Percentiles rank a stretch among this genome's conserved stretches.
Conservation (phyloP, 1,140 invertebrate species). For the Platorchestia sp. region DNA sequence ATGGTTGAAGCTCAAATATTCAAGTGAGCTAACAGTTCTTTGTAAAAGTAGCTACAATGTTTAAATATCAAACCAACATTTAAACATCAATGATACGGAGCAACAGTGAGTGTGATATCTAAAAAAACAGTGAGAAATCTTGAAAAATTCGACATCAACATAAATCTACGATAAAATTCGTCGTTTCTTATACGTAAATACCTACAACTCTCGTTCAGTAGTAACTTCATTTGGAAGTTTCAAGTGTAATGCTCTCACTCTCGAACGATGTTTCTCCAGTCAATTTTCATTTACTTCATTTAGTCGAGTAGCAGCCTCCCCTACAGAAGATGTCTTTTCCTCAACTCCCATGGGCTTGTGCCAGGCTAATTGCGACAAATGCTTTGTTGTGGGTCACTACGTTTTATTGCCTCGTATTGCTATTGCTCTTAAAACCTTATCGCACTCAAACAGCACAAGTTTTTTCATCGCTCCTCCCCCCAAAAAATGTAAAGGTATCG, state of each 20-base stretch:
- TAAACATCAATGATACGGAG: no score
- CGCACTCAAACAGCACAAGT: background rate
- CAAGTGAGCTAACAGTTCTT: no score
- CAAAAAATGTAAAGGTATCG: no score
- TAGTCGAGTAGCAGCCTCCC: background rate
- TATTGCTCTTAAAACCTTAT: background rate
- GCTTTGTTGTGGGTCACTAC: background rate
- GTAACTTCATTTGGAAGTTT: background rate
- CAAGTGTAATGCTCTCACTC: background rate
- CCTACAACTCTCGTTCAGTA: background rate
- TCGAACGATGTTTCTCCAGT: background rate
- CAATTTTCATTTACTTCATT: constrained; percentile 36
- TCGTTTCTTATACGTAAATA: background rate
- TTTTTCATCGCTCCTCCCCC: no score
- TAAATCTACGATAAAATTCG: background rate
- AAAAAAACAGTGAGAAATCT: no score
- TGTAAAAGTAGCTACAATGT: no score
- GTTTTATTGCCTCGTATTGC: constrained; percentile 11
- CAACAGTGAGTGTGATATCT: no score
- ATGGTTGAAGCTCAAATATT: no score
- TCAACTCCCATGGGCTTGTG: background rate
- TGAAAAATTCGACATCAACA: no score
- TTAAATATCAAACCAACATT: no score
- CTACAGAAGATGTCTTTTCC: background rate
- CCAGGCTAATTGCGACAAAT: constrained; percentile 31